These are phyloP conservation scores for Eupithecia dodoneata DNA, from an alignment of 2,888 invertebrate species.

Conservation along the genomic window DNA sequence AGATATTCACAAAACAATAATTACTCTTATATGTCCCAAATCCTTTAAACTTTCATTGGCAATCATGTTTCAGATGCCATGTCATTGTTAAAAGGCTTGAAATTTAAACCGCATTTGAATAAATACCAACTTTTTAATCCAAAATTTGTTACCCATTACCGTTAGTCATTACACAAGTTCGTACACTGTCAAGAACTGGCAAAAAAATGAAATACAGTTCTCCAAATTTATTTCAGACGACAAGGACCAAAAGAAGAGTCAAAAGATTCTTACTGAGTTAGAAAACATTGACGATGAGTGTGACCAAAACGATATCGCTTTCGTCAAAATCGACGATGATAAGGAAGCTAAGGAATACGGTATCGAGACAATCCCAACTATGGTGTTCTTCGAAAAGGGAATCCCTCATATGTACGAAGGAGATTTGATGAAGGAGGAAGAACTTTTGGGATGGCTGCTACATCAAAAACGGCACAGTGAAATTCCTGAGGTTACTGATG, in stretches of 20 bases:
- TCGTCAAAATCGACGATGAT: conserved; percentile 95
- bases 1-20: too few relatives aligned
- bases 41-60: background rate
- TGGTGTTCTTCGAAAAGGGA: conserved; percentile 90
- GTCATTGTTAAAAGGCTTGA: conserved; percentile 17
- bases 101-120: conserved; percentile 49
- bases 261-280: conserved; percentile 91
- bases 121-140: conserved; percentile 59
- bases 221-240: conserved; percentile 88
- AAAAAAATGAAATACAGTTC: conserved; percentile 82
- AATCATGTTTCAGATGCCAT: conserved; percentile 1
- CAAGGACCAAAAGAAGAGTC: conserved; percentile 95
- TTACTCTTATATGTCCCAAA: background rate
- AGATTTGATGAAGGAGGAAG: conserved; percentile 95
- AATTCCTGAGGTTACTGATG: conserved; percentile 96
- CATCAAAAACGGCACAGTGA: conserved; percentile 96
- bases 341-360: conserved; percentile 95
- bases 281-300: conserved; percentile 98
- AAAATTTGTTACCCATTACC: conserved; percentile 29
- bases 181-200: conserved; percentile 73
- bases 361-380: conserved; percentile 91
- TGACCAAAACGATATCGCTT: conserved; percentile 95
- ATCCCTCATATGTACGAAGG: conserved; percentile 91
- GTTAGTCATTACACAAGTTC: conserved; percentile 45
- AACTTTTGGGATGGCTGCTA: conserved; percentile 94